Evolutionary conservation across 2,113 vertebrate species (phyloP).

Genomic region (Passer domesticus): DNA sequence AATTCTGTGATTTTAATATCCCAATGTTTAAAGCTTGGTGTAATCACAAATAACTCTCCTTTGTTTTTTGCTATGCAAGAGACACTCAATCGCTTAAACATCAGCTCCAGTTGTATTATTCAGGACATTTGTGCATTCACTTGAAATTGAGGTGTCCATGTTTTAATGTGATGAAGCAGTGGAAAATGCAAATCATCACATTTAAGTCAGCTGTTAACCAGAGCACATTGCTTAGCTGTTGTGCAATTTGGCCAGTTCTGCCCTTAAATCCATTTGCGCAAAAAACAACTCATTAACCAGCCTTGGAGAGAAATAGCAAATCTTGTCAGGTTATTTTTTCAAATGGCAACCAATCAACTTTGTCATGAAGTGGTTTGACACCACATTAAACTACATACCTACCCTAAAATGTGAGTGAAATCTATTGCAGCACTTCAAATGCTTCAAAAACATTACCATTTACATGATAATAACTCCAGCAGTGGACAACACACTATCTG

Average conservation of each 20-base stretch:
- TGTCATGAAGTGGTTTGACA: neutral
- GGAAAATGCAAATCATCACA: conserved; percentile 56
- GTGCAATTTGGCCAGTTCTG: conserved; percentile 71
- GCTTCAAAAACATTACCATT: neutral
- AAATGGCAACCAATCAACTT: neutral
- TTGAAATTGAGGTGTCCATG: neutral
- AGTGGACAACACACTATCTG: conserved; percentile 38
- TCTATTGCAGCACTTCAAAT: neutral
- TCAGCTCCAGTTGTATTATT: neutral
- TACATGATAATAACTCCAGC: conserved; percentile 26
- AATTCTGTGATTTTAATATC: neutral
- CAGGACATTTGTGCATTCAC: neutral
- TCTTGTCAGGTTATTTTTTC: neutral
- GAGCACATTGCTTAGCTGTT: conserved; percentile 49
- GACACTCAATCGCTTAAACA: neutral
- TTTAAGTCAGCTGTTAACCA: conserved; percentile 72
- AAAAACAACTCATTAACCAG: conserved; percentile 67
- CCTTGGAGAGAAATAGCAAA: neutral
- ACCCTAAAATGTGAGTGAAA: neutral
- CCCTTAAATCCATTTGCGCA: conserved; percentile 74
- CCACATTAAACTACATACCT: neutral
- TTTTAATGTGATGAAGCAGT: neutral
- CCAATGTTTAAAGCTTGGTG: neutral
- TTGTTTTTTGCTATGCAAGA: neutral
- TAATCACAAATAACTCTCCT: neutral